Conservation (phyloP, 1,140 invertebrate genomes). For the Drosophila hydei region DNA sequence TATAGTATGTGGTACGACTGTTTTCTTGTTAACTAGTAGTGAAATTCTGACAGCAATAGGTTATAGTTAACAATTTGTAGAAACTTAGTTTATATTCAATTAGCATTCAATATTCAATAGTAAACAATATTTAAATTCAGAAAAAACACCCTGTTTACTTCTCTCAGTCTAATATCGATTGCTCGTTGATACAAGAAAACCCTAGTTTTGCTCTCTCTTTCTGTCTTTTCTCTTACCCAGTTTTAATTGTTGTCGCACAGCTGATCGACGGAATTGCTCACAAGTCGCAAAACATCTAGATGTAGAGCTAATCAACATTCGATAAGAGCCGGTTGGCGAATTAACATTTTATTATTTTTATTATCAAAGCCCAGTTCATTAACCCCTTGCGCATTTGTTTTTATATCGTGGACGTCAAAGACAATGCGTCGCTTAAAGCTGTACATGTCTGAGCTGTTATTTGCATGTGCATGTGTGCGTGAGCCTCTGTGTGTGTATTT, state of each 20-base stretch:
- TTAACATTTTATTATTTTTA: constrained; percentile 67
- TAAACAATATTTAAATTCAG: too few relatives aligned
- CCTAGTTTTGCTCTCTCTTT: background rate
- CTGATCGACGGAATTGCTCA: background rate
- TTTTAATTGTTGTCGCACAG: constrained; percentile 5
- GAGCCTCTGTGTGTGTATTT: constrained; percentile 47
- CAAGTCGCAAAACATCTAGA: background rate
- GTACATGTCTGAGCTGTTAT: constrained; percentile 23
- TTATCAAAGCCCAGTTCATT: constrained; percentile 57
- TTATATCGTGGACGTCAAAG: constrained; percentile 27
- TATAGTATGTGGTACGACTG: background rate
- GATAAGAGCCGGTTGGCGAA: constrained; percentile 41
- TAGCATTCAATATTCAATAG: too few relatives aligned
- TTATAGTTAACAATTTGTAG: too few relatives aligned
- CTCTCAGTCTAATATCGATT: too few relatives aligned
- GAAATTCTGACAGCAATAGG: too few relatives aligned
- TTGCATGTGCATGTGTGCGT: constrained; percentile 8
- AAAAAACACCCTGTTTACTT: too few relatives aligned
- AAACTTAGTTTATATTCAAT: too few relatives aligned
- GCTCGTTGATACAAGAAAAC: too few relatives aligned
- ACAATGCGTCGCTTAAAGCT: constrained; percentile 31
- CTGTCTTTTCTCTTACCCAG: background rate
- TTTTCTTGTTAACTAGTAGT: background rate
- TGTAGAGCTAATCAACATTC: constrained; percentile 36
- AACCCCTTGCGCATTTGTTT: constrained; percentile 61